phyloP scores from a whole-genome alignment of 2,797 vertebrate genomes.

The Macrochelys suwanniensis region DNA sequence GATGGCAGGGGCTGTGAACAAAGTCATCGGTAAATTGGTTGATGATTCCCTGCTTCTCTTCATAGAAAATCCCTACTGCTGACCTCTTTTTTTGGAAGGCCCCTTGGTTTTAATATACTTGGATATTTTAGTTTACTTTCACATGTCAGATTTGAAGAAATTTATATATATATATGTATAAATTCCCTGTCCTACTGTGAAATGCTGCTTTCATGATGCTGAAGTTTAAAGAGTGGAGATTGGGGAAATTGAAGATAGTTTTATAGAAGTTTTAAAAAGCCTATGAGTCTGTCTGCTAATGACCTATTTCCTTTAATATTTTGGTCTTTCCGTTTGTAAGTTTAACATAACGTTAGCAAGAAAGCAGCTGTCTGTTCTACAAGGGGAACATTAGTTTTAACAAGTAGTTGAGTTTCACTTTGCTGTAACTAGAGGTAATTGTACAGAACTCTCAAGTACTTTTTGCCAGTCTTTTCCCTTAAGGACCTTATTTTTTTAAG shows the following conservation, averaged over 20 bases:
- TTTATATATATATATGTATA: neutral
- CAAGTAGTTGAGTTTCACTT: neutral
- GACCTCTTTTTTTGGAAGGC: neutral
- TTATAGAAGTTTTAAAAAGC: neutral
- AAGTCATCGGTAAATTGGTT: slow-evolving; percentile 51
- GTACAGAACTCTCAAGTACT: neutral
- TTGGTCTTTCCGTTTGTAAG: slow-evolving; percentile 14
- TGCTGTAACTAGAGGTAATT: neutral
- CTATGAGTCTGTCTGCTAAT: rapidly evolving
- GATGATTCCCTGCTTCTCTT: slow-evolving; percentile 36
- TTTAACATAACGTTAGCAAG: neutral
- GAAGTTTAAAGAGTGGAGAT: neutral
- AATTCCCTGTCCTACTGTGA: neutral
- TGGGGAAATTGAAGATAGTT: neutral
- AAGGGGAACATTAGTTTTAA: neutral
- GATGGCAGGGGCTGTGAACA: slow-evolving; percentile 39
- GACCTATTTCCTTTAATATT: slow-evolving; percentile 8
- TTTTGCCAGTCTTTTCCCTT: neutral
- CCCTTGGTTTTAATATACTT: neutral
- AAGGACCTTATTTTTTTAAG: neutral
- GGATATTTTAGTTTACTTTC: neutral
- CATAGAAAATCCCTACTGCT: neutral
- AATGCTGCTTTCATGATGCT: neutral
- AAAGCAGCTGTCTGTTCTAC: neutral
- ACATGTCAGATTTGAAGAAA: slow-evolving; percentile 13